Base-by-base conservation (phyloP, 2,797 vertebrate species). In the Hirundo rustica region DNA sequence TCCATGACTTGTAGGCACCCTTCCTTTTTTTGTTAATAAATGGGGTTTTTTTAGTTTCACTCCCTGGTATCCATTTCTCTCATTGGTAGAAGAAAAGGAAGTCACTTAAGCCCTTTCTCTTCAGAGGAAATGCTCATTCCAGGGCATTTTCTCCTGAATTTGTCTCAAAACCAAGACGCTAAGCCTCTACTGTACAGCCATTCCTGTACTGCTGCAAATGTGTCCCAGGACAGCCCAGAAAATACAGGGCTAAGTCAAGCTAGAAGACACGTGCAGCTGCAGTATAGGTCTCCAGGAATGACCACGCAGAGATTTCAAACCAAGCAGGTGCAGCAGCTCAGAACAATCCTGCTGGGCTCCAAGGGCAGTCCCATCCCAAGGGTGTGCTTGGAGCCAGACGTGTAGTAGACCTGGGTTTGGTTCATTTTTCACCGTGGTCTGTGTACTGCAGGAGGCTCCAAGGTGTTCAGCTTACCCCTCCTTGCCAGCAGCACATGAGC, bases 401-500 rank as follows among this genome's bases (percentile, higher is more conserved):
- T 26, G 27, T 21, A 67, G 38, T 22, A 79, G 38, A 48, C 38
- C 7, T 48, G 20, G 12, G 47, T 30, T 54, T 3, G 1, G 34
- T 44, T 85, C 48, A 51, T 50, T 60, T 83, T 67, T 64, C 53
- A 72, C 13, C 65, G 68, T 10, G 17, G 48, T 11, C 40, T 83
- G 48, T n/a, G 53, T 29, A 66, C 32, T 79, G 45, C 54, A 68
- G 64, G 29, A 85, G 22, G 36, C 38, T 72, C 36, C 45, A 50
- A 53, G 32, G 45, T n/a, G 16, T 25, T 87, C 45, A 71, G 54
- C 16, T 65, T 12, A 36, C 8, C 23, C 23, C 23, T 48, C 54
- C 36, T n/a, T 12, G 2, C 47, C 74, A 72, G 76, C 48, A 80
- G 65, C 42, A 70, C 1, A 2, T 1, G 0, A 88, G 47, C 0